Base-by-base conservation (phyloP, 2,888 invertebrate genomes). In the Folsomia candida region DNA sequence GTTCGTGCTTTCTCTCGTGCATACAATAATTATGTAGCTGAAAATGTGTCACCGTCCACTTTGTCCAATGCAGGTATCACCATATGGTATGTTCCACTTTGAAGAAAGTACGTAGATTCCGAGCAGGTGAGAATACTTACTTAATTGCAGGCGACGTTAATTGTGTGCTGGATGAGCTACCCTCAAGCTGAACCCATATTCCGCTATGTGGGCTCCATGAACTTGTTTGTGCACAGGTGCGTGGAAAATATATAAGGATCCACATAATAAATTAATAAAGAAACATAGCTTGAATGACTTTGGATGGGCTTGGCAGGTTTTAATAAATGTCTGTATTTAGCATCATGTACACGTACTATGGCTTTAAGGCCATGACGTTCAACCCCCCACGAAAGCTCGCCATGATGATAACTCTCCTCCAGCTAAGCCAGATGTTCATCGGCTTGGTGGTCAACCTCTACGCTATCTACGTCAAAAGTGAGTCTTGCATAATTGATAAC, bases 341-440 rank as follows among this genome's bases (percentile, higher is more conserved):
- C 18, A 29, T 77, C 9, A 77, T 78, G 71, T 78, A 76, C 54
- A 67, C 64, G 1, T 76, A 76, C 37, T 76, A 73, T 54, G 76
- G 73, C 66, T 73, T 76, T 25, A 76, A 76, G 70, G 76, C 72
- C 61, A 63, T 69, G 69, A 54, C 37, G 24, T 69, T 57, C 58
- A 69, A 37, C 29, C 58, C 63, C 1, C 69, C 69, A 0, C 37
- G 65, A n/a, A 47, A 51, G 24, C 37, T 69, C 11, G 65, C 69
- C 20, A 69, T 69, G 69, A 59, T 51, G 24, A 69, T 69, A 20
- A 69, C 69, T 2, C 51, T 69, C 3, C 59, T 69, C 20, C 69
- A 69, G 29, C 47, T 69, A 28, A 69, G 69, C 47, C 69, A 69
- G 60, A 69, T 69, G 69, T 65, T 64, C 1, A 47, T 69, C n/a